Evolutionary conservation across 2,888 invertebrate species (phyloP).

Genomic region (Drosophila ezoana): DNA sequence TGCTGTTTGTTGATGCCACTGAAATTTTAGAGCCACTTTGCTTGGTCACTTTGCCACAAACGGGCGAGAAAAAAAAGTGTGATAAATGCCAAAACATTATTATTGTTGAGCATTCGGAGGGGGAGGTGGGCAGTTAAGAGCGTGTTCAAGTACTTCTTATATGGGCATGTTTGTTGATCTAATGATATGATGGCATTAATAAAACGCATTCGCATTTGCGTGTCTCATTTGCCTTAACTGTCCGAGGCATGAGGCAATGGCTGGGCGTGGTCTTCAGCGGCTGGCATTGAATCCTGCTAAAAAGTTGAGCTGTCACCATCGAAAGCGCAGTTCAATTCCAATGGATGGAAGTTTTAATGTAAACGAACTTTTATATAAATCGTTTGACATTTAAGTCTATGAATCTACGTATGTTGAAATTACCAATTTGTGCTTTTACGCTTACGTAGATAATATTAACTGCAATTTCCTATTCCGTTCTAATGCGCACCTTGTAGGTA

Average conservation of each 20-base stretch:
- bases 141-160: constrained; percentile 41
- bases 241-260: neutral
- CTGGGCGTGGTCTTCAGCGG: neutral
- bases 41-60: constrained; percentile 66
- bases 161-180: constrained; percentile 54
- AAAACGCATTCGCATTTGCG: constrained; percentile 67
- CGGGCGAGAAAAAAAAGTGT: constrained; percentile 48
- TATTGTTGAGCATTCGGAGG: constrained; percentile 56
- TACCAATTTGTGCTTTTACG: too few relatives aligned
- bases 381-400: too few relatives aligned
- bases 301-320: constrained; percentile 4
- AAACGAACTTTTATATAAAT: neutral
- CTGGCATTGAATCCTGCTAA: neutral
- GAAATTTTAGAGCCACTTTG: constrained; percentile 78
- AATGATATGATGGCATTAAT: constrained; percentile 73
- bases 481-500: neutral
- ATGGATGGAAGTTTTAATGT: neutral
- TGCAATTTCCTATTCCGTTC: neutral
- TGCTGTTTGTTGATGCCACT: constrained; percentile 44
- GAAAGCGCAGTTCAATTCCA: neutral
- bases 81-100: constrained; percentile 73
- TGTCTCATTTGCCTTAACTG: constrained; percentile 47
- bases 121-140: constrained; percentile 36
- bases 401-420: too few relatives aligned
- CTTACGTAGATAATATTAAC: too few relatives aligned